Conservation (phyloP, 2,113 vertebrate species). For the Ammodytes dubius region DNA sequence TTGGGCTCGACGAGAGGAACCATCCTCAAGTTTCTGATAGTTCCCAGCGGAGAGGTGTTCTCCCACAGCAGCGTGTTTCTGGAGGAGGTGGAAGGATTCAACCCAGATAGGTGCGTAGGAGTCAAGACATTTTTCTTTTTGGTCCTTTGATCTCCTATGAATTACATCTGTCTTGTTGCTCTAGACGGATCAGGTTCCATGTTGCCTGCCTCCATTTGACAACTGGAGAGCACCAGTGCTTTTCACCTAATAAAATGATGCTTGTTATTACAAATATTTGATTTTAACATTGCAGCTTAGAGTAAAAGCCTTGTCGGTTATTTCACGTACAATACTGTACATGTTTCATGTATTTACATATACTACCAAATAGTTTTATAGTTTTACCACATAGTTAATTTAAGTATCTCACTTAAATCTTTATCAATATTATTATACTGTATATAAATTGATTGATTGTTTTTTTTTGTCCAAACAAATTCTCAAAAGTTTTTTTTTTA, state of each 20-base stretch:
- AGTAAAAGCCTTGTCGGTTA: not conserved
- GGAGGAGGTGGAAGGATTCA: slow-evolving; percentile 96
- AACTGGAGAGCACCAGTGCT: not conserved
- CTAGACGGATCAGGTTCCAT: slow-evolving; percentile 12
- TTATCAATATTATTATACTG: too few species aligned
- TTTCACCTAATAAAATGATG: not conserved
- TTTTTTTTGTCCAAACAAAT: too few species aligned
- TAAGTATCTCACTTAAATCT: too few species aligned
- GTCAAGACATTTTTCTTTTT: slow-evolving; percentile 36
- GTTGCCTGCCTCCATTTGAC: slow-evolving; percentile 30
- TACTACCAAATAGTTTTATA: slow-evolving; percentile 13
- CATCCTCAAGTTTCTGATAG: slow-evolving; percentile 94
- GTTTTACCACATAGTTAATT: not conserved
- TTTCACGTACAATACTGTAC: not conserved
- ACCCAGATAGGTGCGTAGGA: slow-evolving; percentile 89
- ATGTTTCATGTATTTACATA: slow-evolving; percentile 16
- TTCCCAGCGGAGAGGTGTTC: slow-evolving; percentile 82
- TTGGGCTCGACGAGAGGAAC: slow-evolving; percentile 94
- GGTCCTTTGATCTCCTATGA: slow-evolving; percentile 32
- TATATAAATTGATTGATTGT: too few species aligned
- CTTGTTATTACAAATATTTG: slow-evolving; percentile 6
- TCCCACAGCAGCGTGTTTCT: slow-evolving; percentile 89
- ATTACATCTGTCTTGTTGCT: slow-evolving; percentile 32
- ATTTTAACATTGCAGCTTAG: slow-evolving; percentile 15
- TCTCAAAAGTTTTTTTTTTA: too few species aligned